A percentile compares a stretch with the other conserved stretches of the same genome.
Conservation (phyloP, 2,797 vertebrate species). For the Muscicapa comitata region DNA sequence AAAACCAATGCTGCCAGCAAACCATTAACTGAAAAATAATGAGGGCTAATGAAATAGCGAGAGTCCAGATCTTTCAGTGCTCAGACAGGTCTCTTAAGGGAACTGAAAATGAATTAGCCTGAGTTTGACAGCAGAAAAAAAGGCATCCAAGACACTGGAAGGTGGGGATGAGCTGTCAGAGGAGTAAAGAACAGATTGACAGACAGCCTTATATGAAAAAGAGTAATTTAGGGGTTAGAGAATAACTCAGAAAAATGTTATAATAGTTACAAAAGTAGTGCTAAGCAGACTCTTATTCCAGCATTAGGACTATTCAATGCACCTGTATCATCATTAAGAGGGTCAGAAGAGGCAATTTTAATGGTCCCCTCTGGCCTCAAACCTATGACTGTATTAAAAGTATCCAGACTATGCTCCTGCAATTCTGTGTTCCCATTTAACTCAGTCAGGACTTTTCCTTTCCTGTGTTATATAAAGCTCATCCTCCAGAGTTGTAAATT, state of each 20-base stretch:
- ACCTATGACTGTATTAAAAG: background rate
- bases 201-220: slow-evolving; percentile 49
- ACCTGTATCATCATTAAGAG: background rate
- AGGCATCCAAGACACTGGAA: slow-evolving; percentile 61
- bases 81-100: slow-evolving; percentile 71
- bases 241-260: slow-evolving; percentile 44
- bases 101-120: slow-evolving; percentile 71
- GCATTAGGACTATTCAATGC: background rate
- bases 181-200: slow-evolving; percentile 51
- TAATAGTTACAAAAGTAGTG: slow-evolving; percentile 16
- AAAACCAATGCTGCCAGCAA: slow-evolving; percentile 53
- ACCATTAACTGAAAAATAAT: slow-evolving; percentile 65
- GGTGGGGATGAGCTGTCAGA: slow-evolving; percentile 60
- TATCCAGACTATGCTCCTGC: background rate
- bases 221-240: slow-evolving; percentile 55
- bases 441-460: background rate
- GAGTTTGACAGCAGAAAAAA: slow-evolving; percentile 69
- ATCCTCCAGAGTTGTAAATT: background rate
- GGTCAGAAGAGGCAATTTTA: background rate
- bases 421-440: background rate
- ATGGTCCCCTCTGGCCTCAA: background rate
- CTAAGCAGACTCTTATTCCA: slow-evolving; percentile 18
- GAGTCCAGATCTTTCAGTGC: slow-evolving; percentile 67
- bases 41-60: slow-evolving; percentile 69
- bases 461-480: background rate